Conservation (phyloP, 2,113 vertebrate species). For the Grus americana region DNA sequence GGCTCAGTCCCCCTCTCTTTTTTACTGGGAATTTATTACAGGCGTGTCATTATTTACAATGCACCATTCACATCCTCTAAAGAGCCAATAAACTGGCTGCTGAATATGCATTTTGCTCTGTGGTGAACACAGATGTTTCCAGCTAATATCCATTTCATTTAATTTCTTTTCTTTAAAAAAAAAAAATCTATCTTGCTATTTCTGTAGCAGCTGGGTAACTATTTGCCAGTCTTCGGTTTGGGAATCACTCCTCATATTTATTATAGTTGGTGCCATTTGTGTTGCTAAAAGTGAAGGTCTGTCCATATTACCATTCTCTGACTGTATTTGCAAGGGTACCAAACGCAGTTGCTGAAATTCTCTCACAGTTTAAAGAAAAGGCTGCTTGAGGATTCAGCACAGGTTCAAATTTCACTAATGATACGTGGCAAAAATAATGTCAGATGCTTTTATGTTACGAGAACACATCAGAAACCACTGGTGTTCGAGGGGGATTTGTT, state of each 20-base stretch:
- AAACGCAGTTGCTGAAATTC: constrained; percentile 56
- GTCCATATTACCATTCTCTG: constrained; percentile 55
- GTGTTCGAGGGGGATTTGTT: constrained; percentile 8
- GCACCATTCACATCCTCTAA: constrained; percentile 83
- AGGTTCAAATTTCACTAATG: constrained; percentile 50
- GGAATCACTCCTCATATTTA: constrained; percentile 77
- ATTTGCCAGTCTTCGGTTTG: constrained; percentile 72
- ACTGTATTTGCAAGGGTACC: constrained; percentile 54
- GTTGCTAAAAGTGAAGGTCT: constrained; percentile 66
- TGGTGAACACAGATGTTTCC: constrained; percentile 84
- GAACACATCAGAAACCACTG: constrained; percentile 16
- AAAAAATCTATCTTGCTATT: constrained; percentile 77
- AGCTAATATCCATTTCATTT: constrained; percentile 85
- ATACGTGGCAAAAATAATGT: constrained; percentile 49
- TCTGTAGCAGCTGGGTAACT: constrained; percentile 82
- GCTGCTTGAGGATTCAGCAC: constrained; percentile 10
- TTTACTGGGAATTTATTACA: constrained; percentile 82
- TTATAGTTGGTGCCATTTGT: constrained; percentile 62
- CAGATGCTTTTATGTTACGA: constrained; percentile 32
- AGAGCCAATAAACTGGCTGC: constrained; percentile 83
- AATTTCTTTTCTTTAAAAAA: constrained; percentile 79
- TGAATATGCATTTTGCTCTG: constrained; percentile 85
- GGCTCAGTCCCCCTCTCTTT: constrained; percentile 73
- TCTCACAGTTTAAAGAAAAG: constrained; percentile 27
- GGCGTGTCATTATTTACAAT: constrained; percentile 83